Percentiles rank a stretch among this genome's conserved stretches.
Evolutionary conservation across 1,140 invertebrate genomes (phyloP).

Genomic region (Drosophila quadrilineata): DNA sequence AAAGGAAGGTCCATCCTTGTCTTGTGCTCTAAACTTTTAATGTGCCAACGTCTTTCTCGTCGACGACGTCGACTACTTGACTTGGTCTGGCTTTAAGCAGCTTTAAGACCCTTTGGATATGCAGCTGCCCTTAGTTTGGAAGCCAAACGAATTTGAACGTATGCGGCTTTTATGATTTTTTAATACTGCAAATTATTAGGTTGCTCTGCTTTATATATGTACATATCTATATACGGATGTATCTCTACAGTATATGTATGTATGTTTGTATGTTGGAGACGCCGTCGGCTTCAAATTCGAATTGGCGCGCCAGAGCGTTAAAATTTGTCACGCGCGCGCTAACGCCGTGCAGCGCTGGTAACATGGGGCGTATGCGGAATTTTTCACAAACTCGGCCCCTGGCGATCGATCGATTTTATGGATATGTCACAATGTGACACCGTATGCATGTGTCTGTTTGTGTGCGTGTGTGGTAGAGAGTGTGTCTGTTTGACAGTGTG

Average conservation of each 20-base stretch:
- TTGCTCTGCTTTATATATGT: slow-evolving; percentile 19
- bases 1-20: slow-evolving; percentile 1
- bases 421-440: background rate
- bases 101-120: slow-evolving; percentile 35
- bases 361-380: slow-evolving; percentile 61
- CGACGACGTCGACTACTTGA: background rate
- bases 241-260: too few relatives aligned
- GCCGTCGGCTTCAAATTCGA: slow-evolving; percentile 45
- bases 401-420: slow-evolving; percentile 54
- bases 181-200: slow-evolving; percentile 64
- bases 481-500: background rate
- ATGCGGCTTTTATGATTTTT: slow-evolving; percentile 31
- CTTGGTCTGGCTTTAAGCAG: slow-evolving; percentile 22
- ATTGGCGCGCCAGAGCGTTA: slow-evolving; percentile 66
- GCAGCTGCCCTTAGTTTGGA: slow-evolving; percentile 5
- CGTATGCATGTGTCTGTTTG: background rate
- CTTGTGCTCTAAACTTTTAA: slow-evolving; percentile 1
- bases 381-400: slow-evolving; percentile 29
- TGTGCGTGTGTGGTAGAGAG: background rate
- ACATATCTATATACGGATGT: too few relatives aligned
- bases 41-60: background rate
- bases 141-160: slow-evolving; percentile 5
- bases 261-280: too few relatives aligned
- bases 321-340: slow-evolving; percentile 69
- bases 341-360: background rate